Percentiles rank a stretch among this genome's conserved stretches.
Conservation (phyloP, 2,797 vertebrate genomes). For the Neomorphus geoffroyi region DNA sequence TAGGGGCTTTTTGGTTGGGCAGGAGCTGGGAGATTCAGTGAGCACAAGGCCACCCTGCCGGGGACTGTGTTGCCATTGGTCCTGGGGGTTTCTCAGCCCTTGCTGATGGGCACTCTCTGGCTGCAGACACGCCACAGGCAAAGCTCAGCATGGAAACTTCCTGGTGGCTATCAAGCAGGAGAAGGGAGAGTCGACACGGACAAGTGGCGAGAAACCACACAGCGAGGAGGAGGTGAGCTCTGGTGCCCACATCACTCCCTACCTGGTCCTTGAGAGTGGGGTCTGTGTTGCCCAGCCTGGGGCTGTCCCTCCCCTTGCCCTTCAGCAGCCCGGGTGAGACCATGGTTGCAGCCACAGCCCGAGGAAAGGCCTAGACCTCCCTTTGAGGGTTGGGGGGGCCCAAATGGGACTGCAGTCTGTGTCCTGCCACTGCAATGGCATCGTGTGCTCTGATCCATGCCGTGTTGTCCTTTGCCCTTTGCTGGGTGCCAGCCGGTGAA, state of each 20-base stretch:
- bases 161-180: constrained; percentile 94
- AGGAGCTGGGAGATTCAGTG: accelerated
- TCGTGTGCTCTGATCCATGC: not conserved
- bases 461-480: not conserved
- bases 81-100: not conserved
- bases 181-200: constrained; percentile 81
- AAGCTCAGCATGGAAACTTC: constrained; percentile 74
- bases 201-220: constrained; percentile 48
- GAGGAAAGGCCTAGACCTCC: not conserved
- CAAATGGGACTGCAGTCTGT: not conserved
- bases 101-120: not conserved
- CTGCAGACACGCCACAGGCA: constrained; percentile 66
- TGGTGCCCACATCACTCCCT: accelerated
- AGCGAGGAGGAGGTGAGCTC: constrained; percentile 84
- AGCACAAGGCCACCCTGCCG: accelerated
- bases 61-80: accelerated
- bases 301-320: accelerated
- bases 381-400: not conserved
- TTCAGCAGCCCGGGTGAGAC: not conserved
- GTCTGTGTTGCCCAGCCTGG: not conserved
- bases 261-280: accelerated
- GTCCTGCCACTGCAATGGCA: accelerated
- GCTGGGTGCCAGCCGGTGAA: constrained; percentile 83
- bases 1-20: not conserved
- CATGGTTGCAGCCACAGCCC: not conserved